These are phyloP conservation scores for Limanda limanda DNA, from an alignment of 2,113 vertebrate species.

Conservation along the genomic window DNA sequence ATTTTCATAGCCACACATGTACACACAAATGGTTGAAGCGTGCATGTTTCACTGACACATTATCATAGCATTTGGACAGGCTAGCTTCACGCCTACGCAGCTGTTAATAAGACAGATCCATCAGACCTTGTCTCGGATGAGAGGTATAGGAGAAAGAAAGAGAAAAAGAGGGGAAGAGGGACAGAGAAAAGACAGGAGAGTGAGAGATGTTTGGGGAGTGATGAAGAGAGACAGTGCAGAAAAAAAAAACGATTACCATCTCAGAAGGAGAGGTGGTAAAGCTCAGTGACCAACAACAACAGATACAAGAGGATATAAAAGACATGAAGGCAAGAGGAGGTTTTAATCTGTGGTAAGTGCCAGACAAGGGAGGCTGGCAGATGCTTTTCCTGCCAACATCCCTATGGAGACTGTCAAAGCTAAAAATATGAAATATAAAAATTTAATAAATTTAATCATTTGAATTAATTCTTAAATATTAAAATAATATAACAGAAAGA, in stretches of 20 bases:
- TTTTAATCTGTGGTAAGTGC: neutral
- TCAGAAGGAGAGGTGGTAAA: neutral
- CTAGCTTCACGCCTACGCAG: slow-evolving; percentile 60
- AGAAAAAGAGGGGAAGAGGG: neutral
- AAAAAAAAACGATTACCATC: neutral
- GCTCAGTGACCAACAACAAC: neutral
- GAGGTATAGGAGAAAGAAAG: slow-evolving; percentile 6
- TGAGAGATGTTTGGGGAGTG: neutral
- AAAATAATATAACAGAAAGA: neutral
- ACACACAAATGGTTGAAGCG: slow-evolving; percentile 5
- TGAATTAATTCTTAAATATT: neutral
- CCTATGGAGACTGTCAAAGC: neutral
- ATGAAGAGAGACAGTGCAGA: neutral
- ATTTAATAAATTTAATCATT: too few species aligned
- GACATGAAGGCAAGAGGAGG: neutral
- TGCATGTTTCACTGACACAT: slow-evolving; percentile 39
- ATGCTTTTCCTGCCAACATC: slow-evolving; percentile 4
- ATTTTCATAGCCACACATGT: slow-evolving; percentile 4
- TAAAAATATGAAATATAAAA: neutral
- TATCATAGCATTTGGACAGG: slow-evolving; percentile 45
- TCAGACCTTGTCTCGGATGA: slow-evolving; percentile 29
- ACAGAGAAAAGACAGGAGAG: neutral
- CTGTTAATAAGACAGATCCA: slow-evolving; percentile 72
- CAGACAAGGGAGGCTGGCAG: slow-evolving; percentile 9
- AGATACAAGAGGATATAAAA: neutral